phyloP scores from a whole-genome alignment of 2,888 invertebrate species.

The Zygogramma bicolorata region DNA sequence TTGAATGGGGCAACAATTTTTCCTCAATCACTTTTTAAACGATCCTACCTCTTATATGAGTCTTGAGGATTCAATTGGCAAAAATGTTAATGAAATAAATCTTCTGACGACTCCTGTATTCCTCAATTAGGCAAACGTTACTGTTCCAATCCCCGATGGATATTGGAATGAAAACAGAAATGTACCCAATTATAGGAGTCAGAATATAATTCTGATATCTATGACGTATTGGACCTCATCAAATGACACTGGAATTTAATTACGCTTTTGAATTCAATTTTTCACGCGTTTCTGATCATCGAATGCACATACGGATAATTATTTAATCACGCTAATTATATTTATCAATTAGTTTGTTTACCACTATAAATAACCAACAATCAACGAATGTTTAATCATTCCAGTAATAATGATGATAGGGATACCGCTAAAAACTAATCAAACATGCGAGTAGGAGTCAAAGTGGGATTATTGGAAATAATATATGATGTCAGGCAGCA shows the following conservation, averaged over 20 bases:
- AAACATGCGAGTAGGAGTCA: not conserved
- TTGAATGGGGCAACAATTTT: too few species aligned
- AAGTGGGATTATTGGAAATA: not conserved
- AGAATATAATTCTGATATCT: too few species aligned
- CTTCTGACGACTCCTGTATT: too few species aligned
- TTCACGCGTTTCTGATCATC: not conserved
- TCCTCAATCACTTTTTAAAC: too few species aligned
- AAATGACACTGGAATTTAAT: not conserved
- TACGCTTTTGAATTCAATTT: not conserved
- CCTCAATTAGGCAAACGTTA: too few species aligned
- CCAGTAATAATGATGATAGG: not conserved
- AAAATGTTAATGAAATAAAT: too few species aligned
- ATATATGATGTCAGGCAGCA: not conserved
- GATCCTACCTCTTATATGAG: too few species aligned
- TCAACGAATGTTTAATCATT: not conserved
- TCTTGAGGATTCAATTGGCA: too few species aligned
- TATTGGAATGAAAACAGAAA: too few species aligned
- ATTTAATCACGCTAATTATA: not conserved
- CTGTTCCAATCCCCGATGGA: too few species aligned
- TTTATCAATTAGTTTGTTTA: conserved; percentile 6
- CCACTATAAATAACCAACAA: not conserved
- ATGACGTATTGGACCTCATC: not conserved
- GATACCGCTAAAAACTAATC: not conserved
- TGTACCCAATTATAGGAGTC: too few species aligned
- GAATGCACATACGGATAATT: not conserved